Conservation (phyloP, 2,888 invertebrate species). For the Acleris sparsana region DNA sequence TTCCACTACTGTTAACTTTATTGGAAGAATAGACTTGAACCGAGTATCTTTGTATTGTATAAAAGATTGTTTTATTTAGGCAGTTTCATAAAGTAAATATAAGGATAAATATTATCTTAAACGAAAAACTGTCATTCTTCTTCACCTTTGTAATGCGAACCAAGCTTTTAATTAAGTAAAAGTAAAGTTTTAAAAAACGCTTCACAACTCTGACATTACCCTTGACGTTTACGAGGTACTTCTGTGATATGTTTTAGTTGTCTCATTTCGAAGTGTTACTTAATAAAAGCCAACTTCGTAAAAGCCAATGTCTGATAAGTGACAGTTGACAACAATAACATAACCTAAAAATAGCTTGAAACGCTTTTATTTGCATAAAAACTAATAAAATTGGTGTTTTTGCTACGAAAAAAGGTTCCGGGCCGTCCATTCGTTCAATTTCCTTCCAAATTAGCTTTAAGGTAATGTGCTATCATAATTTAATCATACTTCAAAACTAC, state of each 20-base stretch:
- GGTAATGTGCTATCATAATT: neutral
- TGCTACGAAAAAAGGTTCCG: neutral
- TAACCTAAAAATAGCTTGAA: slow-evolving; percentile 14
- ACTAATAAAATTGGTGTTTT: no score
- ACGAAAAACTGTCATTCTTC: neutral
- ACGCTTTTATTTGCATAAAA: neutral
- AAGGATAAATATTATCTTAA: no score
- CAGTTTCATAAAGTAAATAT: no score
- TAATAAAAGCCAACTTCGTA: neutral
- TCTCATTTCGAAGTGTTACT: no score
- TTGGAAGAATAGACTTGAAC: no score
- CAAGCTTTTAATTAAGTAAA: neutral
- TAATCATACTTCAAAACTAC: no score
- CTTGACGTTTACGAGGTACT: slow-evolving; percentile 1
- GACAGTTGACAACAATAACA: slow-evolving; percentile 24
- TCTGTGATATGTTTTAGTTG: no score
- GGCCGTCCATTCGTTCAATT: neutral
- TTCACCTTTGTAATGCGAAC: no score
- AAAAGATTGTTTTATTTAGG: no score
- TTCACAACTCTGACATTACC: slow-evolving; percentile 7
- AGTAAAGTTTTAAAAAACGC: slow-evolving; percentile 14
- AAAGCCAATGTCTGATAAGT: slow-evolving; percentile 1
- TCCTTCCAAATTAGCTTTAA: neutral
- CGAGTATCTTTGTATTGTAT: no score
- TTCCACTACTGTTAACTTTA: neutral